Evolutionary conservation across 2,113 vertebrate species (phyloP).

Genomic region (Perca flavescens): DNA sequence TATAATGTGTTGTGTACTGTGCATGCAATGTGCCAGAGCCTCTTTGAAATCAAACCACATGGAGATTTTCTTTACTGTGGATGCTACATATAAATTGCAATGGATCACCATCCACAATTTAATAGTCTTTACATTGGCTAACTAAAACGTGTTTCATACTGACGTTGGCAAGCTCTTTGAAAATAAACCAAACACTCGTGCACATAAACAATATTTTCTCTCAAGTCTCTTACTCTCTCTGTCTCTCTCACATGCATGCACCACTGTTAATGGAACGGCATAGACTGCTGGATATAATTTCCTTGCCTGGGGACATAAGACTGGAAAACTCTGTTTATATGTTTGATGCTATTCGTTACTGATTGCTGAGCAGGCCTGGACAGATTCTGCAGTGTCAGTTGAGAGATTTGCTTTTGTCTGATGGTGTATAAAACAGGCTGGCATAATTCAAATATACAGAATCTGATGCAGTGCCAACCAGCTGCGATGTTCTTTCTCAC

Average conservation of each 20-base stretch:
- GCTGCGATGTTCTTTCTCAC: background rate
- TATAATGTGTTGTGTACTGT: conserved; percentile 62
- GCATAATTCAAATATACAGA: conserved; percentile 2
- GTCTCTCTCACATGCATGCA: conserved; percentile 11
- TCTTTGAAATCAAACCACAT: conserved; percentile 41
- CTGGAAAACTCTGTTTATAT: conserved; percentile 41
- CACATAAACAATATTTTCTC: conserved; percentile 49
- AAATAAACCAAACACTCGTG: conserved; percentile 68
- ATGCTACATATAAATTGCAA: conserved; percentile 49
- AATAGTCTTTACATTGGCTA: conserved; percentile 70
- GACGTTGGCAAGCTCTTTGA: conserved; percentile 51
- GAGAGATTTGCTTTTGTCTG: background rate
- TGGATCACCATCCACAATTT: conserved; percentile 67
- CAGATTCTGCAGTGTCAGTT: conserved; percentile 15
- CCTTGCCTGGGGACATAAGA: conserved; percentile 50
- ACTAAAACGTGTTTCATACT: conserved; percentile 74
- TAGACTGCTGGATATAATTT: conserved; percentile 47
- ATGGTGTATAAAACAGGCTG: background rate
- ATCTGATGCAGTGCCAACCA: conserved; percentile 2
- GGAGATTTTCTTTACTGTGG: conserved; percentile 55
- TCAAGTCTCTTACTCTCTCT: conserved; percentile 15
- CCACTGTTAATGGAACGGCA: conserved; percentile 54
- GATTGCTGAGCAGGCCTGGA: conserved; percentile 35
- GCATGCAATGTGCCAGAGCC: conserved; percentile 43
- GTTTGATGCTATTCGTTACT: conserved; percentile 46